Base-by-base conservation (phyloP, 2,113 vertebrate species). In the Pholis gunnellus region DNA sequence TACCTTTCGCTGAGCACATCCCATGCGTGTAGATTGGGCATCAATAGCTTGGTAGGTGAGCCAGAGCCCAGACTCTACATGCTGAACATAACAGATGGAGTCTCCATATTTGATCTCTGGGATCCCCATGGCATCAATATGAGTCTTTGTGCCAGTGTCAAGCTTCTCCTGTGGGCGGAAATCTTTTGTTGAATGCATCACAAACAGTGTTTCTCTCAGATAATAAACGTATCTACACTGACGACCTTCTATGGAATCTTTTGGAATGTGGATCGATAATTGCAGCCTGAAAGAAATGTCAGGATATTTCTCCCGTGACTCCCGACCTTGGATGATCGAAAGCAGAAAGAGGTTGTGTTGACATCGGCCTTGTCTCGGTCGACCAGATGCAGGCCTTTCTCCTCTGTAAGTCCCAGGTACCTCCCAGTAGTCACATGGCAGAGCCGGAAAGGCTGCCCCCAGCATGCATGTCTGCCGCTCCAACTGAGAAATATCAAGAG, bases 71-170 rank as follows among this genome's bases (percentile, higher is more conserved):
- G 96, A 97, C 75, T 95, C 95, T 22, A 96, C 93, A n/a, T 99
- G 98, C 54, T 99, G 98, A 75, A 99, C 94, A 34, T 95, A 97
- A 85, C 98, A 99, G 6, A 97, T 92, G 0, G 98, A 99, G 90
- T 99, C 98, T 29, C 98, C 98, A 0, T 99, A 99, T 80, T 98
- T 99, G 90, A 99, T 97, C 93, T 98, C 97, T 22, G 98, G 96
- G 38, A 93, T 93, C 27, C 98, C 97, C 98, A 99, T 99, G 64
- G 97, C 97, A 85, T 97, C 97, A 0, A 94, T 92, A 68, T 96
- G 95, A 88, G 95, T 96, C 89, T 95, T 97, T 69, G 92, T 80
- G 3, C 94, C 94, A 27, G 90, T 63, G 42, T 97, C 95, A 79
- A 95, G 63, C 42, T 97, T 98, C 91, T 99, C 97, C 96, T 98